Evolutionary conservation across 2,888 invertebrate genomes (phyloP), one percentile per base, ranked within the genome.

Genomic region (Folsomia candida): DNA sequence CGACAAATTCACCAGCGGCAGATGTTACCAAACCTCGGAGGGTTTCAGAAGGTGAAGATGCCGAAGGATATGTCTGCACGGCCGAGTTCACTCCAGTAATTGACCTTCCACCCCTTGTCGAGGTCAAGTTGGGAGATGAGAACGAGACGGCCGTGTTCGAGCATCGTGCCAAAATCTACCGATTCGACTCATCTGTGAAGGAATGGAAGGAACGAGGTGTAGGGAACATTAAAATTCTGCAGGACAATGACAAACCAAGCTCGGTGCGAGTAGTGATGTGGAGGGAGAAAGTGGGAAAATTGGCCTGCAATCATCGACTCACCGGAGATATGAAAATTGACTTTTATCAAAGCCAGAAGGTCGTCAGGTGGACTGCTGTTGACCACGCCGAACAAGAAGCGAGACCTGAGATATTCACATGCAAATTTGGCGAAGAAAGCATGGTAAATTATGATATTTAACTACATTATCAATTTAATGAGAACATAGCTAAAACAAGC

Each of bases 201-300:
- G 92, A 95, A 82, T 97, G 97, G 97, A 97, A 97, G 82, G 97
- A 97, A 82, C 87, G 97, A 70, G 97, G 97, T 1, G 87, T 92
- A 51, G 97, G 97, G 0, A 92, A 94, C 81, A 85, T 97, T 81
- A 97, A 97, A 84, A 86, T 97, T 59, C 84, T 97, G 61, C 87
- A 89, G 82, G 91, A 97, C 82, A 87, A 88, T 0, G 84, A 82
- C 6, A 88, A 87, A 29, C 87, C 89, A 28, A 47, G 1, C 1
- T 89, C 90, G 51, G 91, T 90, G 80, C 88, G 98, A 29, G 83
- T 98, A 64, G 84, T 99, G 18, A 86, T 97, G 84, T 87, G 98
- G 60, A 88, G 97, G 67, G 97, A 97, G 82, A 94, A 94, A 86
- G 75, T 82, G 4, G 80, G 80, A 65, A 83, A 82, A 71, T 74